Base-by-base conservation (phyloP, 2,113 vertebrate genomes). In the Mus pahari region DNA sequence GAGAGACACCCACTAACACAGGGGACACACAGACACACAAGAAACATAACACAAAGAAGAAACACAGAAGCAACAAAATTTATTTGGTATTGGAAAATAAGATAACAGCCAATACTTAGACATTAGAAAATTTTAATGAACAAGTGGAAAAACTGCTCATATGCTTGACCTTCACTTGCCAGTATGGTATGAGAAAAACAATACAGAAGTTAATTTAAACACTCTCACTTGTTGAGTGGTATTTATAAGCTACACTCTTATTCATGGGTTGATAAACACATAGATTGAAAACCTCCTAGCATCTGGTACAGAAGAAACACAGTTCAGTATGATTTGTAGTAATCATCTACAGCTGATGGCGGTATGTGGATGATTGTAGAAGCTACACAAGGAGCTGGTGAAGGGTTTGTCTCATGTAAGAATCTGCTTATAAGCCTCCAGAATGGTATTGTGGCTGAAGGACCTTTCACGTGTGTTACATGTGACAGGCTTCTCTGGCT, bases 341-440 rank as follows among this genome's bases (percentile, higher is more conserved):
- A 58, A 58, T 50, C n/a, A n/a, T 87, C 45, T 53, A 39, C 7
- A 91, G 48, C 14, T 94, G 92, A 70, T 42, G 92, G 83, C 91
- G 87, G 71, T 75, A 96, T 5, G 96, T 94, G 53, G 96, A 96
- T 16, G 97, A 94, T 70, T 95, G 74, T 64, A 53, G 86, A 73
- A 94, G 5, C 33, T 31, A 66, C 87, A 91, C 7, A 81, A 1
- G 16, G 33, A 14, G 5, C 92, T 86, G 3, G 0, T 24, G 0
- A 70, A 94, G 42, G 82, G 87, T 45, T 90, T 94, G 55, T 94
- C 89, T 4, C 92, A 93, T 3, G 33, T 74, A 73, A 95, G 97
- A n/a, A 91, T 94, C 78, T 96, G 93, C 73, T 92, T 71, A 1
- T 71, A 83, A 48, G 90, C 60, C n/a, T 1, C 11, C 2, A 91